A percentile compares a stretch with the other conserved stretches of the same genome.
These are phyloP conservation scores for Periparus ater DNA, from an alignment of 2,797 vertebrate genomes.

Conservation along the genomic window DNA sequence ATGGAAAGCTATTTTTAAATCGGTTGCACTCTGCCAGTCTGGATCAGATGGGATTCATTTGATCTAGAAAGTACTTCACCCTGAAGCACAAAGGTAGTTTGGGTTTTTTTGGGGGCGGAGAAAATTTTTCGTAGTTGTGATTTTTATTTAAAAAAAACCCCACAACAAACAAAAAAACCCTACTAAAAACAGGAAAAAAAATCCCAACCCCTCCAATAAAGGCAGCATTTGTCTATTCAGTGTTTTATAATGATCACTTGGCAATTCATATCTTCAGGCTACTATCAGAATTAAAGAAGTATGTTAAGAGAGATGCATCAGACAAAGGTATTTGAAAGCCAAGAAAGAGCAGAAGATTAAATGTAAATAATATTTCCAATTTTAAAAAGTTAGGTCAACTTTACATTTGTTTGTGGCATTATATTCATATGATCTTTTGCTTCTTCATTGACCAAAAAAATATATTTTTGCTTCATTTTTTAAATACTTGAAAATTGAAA, in stretches of 20 bases:
- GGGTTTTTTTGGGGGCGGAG: rapidly evolving
- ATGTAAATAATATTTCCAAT: neutral
- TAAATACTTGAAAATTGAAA: neutral
- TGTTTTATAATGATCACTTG: neutral
- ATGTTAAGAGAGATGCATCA: neutral
- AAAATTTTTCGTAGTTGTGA: rapidly evolving
- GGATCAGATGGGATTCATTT: neutral
- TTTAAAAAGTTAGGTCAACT: neutral
- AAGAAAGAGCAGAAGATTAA: neutral
- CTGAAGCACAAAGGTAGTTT: neutral
- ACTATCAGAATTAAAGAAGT: neutral
- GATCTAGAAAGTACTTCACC: neutral
- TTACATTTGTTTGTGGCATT: neutral
- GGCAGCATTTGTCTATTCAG: neutral
- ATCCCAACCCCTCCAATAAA: neutral
- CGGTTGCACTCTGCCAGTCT: neutral
- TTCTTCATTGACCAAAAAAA: neutral
- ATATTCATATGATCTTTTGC: neutral
- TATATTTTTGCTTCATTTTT: neutral
- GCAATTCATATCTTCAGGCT: neutral
- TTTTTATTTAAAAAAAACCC: neutral
- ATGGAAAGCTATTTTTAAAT: neutral
- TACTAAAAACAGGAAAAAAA: neutral
- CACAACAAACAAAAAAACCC: rapidly evolving
- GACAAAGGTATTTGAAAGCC: neutral